A percentile compares a stretch with the other conserved stretches of the same genome.
These are phyloP conservation scores for Neofelis nebulosa DNA, from an alignment of 2,113 vertebrate genomes.

Conservation along the genomic window DNA sequence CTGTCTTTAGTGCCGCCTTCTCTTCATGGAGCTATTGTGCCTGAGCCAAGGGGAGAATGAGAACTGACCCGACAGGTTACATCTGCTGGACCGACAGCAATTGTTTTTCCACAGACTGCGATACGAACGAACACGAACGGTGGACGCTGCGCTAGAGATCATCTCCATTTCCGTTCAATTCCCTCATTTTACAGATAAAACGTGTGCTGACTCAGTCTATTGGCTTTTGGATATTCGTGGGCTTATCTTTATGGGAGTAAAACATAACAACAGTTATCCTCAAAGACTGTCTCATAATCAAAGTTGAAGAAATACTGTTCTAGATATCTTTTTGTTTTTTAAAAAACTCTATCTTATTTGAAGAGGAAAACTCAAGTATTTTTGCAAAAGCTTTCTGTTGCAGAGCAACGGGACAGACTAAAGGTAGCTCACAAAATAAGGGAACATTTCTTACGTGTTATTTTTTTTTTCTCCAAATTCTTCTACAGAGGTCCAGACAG, in stretches of 20 bases:
- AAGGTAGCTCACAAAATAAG: constrained; percentile 19
- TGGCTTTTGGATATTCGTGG: background rate
- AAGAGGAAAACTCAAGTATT: background rate
- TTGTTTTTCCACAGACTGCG: background rate
- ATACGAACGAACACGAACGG: background rate
- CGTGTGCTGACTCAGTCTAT: background rate
- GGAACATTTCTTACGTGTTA: constrained; percentile 24
- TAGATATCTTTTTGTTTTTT: too few relatives aligned
- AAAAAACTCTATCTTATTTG: background rate
- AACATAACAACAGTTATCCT: background rate
- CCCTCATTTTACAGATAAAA: background rate
- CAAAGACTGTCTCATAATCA: background rate
- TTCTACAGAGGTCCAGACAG: constrained; percentile 24
- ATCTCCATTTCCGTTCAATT: background rate
- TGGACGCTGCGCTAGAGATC: background rate
- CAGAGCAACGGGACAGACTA: background rate
- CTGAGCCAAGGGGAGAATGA: background rate
- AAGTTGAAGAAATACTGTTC: background rate
- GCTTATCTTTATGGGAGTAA: background rate
- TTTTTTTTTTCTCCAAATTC: constrained; percentile 31
- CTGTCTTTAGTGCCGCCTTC: background rate
- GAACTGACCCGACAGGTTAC: background rate
- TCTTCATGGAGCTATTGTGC: background rate
- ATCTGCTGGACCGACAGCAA: too few relatives aligned
- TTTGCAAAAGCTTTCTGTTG: background rate